phyloP scores from a whole-genome alignment of 2,113 vertebrate species.

The Eolophus roseicapilla region DNA sequence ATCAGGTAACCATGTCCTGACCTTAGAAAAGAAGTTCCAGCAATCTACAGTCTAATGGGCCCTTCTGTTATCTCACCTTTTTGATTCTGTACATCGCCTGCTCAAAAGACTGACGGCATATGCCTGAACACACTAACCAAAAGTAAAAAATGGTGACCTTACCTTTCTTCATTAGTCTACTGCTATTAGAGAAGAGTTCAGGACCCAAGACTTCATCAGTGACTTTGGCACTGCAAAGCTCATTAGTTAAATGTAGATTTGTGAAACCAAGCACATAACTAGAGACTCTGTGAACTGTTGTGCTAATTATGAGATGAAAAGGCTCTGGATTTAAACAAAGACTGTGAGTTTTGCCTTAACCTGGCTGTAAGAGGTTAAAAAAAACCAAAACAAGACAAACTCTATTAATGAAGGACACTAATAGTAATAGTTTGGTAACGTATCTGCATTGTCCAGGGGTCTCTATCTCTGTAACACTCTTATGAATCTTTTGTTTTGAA shows the following conservation, averaged over 20 bases:
- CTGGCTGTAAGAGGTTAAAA: neutral
- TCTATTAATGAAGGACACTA: neutral
- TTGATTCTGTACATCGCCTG: neutral
- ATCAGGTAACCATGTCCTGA: neutral
- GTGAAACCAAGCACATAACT: neutral
- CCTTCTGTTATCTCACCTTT: neutral
- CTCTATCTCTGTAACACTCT: neutral
- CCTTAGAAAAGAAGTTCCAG: neutral
- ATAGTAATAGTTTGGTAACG: neutral
- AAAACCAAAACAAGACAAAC: accelerated
- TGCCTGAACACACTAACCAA: neutral
- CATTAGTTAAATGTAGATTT: neutral
- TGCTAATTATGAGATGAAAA: neutral
- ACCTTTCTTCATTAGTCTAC: neutral
- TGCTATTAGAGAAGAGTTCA: neutral
- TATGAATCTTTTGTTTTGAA: neutral
- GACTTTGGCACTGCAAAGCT: neutral
- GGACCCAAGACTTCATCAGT: neutral
- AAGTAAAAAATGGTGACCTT: neutral
- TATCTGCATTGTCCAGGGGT: neutral
- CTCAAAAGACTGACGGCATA: neutral
- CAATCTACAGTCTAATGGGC: neutral
- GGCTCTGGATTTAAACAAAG: neutral
- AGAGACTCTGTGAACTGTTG: neutral
- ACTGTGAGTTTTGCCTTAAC: neutral